Base-by-base conservation (phyloP, 1,140 invertebrate species). In the Drosophila bifasciata region DNA sequence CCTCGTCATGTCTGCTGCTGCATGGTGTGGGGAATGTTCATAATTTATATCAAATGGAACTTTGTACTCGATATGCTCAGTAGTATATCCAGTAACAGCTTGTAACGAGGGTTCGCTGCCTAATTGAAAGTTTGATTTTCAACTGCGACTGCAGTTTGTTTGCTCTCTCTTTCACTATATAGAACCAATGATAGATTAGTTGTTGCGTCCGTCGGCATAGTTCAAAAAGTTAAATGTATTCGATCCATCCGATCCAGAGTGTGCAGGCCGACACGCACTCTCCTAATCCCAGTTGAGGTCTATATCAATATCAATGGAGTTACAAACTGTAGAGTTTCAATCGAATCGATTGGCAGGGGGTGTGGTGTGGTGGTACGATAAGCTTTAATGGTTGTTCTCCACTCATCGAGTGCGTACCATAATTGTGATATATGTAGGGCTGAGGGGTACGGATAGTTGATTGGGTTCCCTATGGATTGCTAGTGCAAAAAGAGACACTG, bases 241-340 rank as follows among this genome's bases (percentile, higher is more conserved):
- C 23, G 16, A 61, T 28, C 39, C 40, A n/a, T n/a, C n/a, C n/a
- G n/a, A n/a, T n/a, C n/a, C n/a, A n/a, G n/a, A 40, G 11, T 36
- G 23, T 48, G 44, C 4, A 41, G 62, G 36, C 48, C 48, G 40
- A 9, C 25, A 66, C 74, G 70, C 77, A 72, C 75, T 72, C 39
- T 43, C 59, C 56, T 88, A 88, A 88, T 88, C 83, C 83, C 71
- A 69, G 75, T 88, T 88, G 83, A 88, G 83, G 83, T 88, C 83
- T 88, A 46, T 73, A 88, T 83, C 66, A 88, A 88, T 77, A 84
- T 63, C 46, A 41, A 43, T 41, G 52, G 57, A 76, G 55, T 52
- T 67, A 53, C 50, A 21, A 51, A 43, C 39, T 40, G 52, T 36
- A 25, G 48, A 49, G 51, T 52, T 39, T 39, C 53, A 41, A 59